Evolutionary conservation across 2,113 vertebrate genomes (phyloP), one percentile per base, ranked within the genome.

Genomic region (Bos javanicus): DNA sequence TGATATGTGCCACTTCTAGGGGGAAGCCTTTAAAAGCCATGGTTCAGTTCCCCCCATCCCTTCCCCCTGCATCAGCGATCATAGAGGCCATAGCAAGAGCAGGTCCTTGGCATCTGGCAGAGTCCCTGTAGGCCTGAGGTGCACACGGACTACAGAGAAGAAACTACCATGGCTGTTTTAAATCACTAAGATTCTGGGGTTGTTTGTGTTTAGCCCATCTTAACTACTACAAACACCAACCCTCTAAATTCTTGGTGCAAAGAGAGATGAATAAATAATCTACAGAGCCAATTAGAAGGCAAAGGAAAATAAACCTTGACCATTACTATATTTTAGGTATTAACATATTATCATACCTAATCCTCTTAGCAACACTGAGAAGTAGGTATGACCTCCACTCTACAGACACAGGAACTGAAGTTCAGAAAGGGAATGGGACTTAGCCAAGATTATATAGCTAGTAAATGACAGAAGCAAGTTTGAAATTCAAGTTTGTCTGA

Each of bases 31-130:
- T 48, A 74, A 74, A 93, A 95, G 52, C n/a, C 13, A 10, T 19
- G 3, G 5, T 26, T 21, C 16, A 7, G 5, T 52, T 10, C 14
- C 25, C 6, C 30, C 25, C 57, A 30, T 46, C 39, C 15, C 23
- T 17, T 10, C 48, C 26, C 15, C 43, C 50, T 7, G 16, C 56
- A 86, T 81, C 17, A 5, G 59, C 14, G 23, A 57, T 15, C 33
- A 21, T 0, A 13, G 46, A 46, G 71, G 39, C n/a, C 56, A 33
- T 1, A 14, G 2, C 0, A 15, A 50, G 17, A 76, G 15, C 60
- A 60, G 50, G 52, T 28, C 46, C 39, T n/a, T 21, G 71, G 71
- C 30, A 21, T n/a, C 54, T 39, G 14, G 50, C 81, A 74, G 52
- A 80, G 46, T 12, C 21, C 54, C 16, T 81, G 21, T 0, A 16